Evolutionary conservation across 1,140 invertebrate species (phyloP), one percentile per base, ranked within the genome.

Genomic region (Temnothorax curvispinosus): DNA sequence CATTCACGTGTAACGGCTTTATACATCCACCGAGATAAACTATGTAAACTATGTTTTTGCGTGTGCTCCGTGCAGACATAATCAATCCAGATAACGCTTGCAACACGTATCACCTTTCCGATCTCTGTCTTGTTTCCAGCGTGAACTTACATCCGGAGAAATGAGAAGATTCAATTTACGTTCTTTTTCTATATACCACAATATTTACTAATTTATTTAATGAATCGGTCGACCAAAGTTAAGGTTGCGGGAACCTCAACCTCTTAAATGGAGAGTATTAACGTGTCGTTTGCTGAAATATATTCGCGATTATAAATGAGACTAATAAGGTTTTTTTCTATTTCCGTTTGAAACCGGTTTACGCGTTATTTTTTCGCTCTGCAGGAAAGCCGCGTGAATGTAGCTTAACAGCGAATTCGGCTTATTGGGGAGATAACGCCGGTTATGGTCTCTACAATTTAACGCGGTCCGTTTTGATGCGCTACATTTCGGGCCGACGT

Each of bases 11-110:
- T 18, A 50, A 62, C 54, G 4, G 69, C 32, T 82, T 82, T 60
- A 69, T 69, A 74, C n/a, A 18, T 38, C 9, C 18, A 41, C 18
- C 65, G 41, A 56, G 52, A 60, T 74, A 35, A 50, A 60, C 67
- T 74, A 50, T 74, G 80, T 84, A 82, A 74, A 82, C 67, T 72
- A 60, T 84, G 21, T 74, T 84, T 74, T 50, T 74, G 69, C 67
- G 15, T 44, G 52, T n/a, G n/a, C 35, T 18, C 41, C n/a, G 15
- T 27, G 38, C 65, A n/a, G 52, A 58, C 65, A 60, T 82, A 84
- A 84, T 72, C 67, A 58, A 72, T 84, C n/a, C 54, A 47, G 41
- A 74, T 84, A 74, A 84, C 27, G 54, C 50, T 69, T 18, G 77
- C 62, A 44, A 27, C 58, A 27, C 38, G 15, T 44, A 58, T 72